Conservation (phyloP, 1,140 invertebrate genomes). For the Telenomus remus region DNA sequence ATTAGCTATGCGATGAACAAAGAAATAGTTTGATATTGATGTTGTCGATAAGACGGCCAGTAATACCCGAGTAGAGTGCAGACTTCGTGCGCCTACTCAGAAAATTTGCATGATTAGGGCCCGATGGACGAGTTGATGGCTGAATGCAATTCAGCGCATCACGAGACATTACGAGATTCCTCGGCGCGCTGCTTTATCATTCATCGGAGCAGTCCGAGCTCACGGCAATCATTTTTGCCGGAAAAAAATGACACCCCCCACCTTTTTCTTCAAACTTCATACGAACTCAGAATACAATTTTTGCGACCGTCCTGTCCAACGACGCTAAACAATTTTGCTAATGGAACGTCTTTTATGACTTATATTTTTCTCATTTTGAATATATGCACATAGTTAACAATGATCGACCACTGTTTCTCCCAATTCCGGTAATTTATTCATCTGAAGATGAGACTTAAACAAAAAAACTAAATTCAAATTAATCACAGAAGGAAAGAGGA, state of each 20-base stretch:
- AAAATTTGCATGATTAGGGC: conserved; percentile 51
- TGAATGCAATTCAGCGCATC: conserved; percentile 20
- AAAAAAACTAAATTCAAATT: no score
- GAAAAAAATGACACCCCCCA: conserved; percentile 3
- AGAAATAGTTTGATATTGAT: conserved; percentile 50
- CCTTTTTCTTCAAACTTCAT: no score
- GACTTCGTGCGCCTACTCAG: conserved; percentile 36
- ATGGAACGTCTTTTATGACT: no score
- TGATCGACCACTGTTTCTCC: no score
- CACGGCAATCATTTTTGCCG: not conserved
- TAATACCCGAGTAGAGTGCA: conserved; percentile 44
- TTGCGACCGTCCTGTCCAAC: no score
- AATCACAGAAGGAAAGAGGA: no score
- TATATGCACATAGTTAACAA: no score
- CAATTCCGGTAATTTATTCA: no score
- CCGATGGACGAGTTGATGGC: conserved; percentile 34
- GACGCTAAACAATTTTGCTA: no score
- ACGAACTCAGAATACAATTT: no score
- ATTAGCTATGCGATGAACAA: conserved; percentile 40
- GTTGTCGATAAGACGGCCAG: conserved; percentile 39
- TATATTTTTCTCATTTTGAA: no score
- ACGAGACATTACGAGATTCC: conserved; percentile 28
- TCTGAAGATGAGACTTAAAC: no score
- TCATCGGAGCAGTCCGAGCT: conserved; percentile 20
- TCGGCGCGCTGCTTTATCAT: conserved; percentile 20